A percentile compares a stretch with the other conserved stretches of the same genome.
Conservation (phyloP, 2,797 vertebrate genomes). For the Siniperca obscura region DNA sequence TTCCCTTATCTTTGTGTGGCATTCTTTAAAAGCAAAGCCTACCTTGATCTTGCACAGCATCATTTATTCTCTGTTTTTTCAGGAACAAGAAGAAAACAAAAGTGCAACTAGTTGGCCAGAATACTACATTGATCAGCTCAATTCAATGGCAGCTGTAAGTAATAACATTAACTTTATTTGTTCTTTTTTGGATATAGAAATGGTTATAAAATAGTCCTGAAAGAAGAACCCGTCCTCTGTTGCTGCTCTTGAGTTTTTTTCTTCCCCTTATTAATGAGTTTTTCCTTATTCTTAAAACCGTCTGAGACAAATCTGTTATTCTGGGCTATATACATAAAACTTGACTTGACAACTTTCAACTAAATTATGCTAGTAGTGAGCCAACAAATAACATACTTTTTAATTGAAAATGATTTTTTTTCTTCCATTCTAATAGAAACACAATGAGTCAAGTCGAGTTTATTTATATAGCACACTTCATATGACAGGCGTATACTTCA, state of each 20-base stretch:
- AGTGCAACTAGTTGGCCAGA: slow-evolving; percentile 99
- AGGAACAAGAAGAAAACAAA: slow-evolving; percentile 99
- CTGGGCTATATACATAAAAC: not conserved
- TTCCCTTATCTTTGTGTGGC: not conserved
- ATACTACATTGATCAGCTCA: slow-evolving; percentile 98
- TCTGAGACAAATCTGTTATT: slow-evolving; percentile 2
- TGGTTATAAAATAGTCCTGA: not conserved
- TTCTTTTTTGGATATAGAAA: slow-evolving; percentile 5
- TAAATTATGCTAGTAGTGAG: not conserved
- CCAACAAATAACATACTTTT: not conserved
- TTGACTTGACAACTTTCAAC: not conserved
- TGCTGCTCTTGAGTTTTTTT: not conserved
- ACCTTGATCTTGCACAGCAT: not conserved
- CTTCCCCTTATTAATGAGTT: not conserved
- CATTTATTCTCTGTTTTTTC: slow-evolving; percentile 49
- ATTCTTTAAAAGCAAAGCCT: not conserved
- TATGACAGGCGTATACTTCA: too few species aligned
- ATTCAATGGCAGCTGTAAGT: slow-evolving; percentile 99
- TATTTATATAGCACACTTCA: too few species aligned
- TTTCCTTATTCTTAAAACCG: slow-evolving; percentile 11
- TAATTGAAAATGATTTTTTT: not conserved
- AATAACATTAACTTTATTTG: slow-evolving; percentile 38
- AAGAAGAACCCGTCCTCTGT: not conserved
- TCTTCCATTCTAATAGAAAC: not conserved
- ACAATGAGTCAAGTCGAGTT: not conserved